A percentile compares a stretch with the other conserved stretches of the same genome.
Conservation (phyloP, 35 echinoderm and acorn worm species). For the Amphiura filiformis region DNA sequence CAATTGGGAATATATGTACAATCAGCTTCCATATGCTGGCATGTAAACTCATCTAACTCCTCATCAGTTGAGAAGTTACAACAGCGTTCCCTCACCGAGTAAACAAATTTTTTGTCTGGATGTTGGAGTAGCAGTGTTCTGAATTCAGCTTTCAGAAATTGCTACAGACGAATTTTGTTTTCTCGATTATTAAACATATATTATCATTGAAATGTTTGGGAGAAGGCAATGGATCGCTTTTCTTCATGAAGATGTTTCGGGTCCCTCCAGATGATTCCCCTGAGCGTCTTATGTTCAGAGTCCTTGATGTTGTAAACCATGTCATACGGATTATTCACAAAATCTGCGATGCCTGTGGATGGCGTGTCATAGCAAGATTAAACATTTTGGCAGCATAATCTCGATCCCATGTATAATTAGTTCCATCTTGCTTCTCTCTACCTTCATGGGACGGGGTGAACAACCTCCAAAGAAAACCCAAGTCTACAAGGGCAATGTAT, state of each 20-base stretch:
- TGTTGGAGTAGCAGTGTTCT: constrained; percentile 18
- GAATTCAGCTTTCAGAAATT: constrained; percentile 27
- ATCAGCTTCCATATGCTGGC: constrained; percentile 15
- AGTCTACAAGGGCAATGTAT: constrained; percentile 24
- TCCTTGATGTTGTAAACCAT: constrained; percentile 18
- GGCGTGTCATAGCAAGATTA: constrained; percentile 2
- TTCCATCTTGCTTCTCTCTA: constrained; percentile 27
- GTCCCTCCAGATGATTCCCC: constrained; percentile 10
- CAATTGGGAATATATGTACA: constrained; percentile 1
- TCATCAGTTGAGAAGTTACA: constrained; percentile 29
- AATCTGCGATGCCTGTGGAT: constrained; percentile 22
- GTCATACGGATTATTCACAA: constrained; percentile 28
- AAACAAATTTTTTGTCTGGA: constrained; percentile 23
- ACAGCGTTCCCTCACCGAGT: constrained; percentile 26
- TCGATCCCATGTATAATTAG: constrained; percentile 7
- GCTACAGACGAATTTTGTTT: constrained; percentile 31
- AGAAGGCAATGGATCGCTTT: constrained; percentile 1
- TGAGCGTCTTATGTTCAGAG: constrained; percentile 17
- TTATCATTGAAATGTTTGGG: constrained; percentile 7
- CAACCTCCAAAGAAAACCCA: neutral
- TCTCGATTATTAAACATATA: constrained; percentile 15
- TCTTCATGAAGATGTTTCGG: neutral
- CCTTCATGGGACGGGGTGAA: constrained; percentile 4
- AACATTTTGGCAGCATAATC: constrained; percentile 28
- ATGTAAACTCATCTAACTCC: constrained; percentile 9